phyloP scores from a whole-genome alignment of 2,797 vertebrate species.

The Pseudochirops corinnae region DNA sequence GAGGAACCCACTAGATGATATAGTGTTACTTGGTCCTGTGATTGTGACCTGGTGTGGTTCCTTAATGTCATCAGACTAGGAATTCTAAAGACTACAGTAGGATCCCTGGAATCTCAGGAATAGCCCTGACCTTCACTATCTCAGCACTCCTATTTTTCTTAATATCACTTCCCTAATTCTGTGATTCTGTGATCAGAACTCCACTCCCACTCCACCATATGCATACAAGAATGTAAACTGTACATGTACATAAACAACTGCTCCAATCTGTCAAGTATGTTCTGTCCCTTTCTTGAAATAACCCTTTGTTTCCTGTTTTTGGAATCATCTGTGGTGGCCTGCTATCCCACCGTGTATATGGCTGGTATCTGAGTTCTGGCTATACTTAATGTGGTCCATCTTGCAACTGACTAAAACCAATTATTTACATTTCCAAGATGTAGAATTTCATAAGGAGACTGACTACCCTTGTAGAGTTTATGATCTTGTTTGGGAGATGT shows the following conservation, averaged over 20 bases:
- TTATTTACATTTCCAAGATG: neutral
- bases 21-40: neutral
- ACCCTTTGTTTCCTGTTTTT: neutral
- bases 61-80: neutral
- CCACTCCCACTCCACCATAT: neutral
- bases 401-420: neutral
- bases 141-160: neutral
- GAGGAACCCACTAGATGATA: neutral
- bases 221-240: neutral
- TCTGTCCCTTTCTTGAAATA: neutral
- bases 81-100: neutral
- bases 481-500: neutral
- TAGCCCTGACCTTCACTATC: neutral
- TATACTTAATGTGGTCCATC: neutral
- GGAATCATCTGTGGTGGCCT: neutral
- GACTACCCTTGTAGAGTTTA: neutral
- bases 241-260: neutral
- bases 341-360: neutral
- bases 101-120: neutral
- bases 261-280: neutral
- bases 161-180: neutral
- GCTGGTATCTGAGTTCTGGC: neutral
- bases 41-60: neutral
- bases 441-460: neutral
- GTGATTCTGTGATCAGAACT: neutral